phyloP scores from a whole-genome alignment of 2,113 vertebrate species.

The Rhinolophus sinicus region DNA sequence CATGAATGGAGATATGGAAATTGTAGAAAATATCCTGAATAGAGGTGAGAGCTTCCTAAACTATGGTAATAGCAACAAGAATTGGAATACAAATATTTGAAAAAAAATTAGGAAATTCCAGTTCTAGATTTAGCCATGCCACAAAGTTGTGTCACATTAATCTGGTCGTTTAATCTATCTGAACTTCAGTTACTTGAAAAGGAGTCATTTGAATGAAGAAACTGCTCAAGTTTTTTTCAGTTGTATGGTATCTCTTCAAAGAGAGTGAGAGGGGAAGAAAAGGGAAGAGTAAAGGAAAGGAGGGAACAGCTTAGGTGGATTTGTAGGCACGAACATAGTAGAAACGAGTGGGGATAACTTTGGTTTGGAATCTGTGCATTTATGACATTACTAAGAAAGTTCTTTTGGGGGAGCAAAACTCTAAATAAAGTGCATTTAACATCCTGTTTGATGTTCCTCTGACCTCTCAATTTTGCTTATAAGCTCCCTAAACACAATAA shows the following conservation, averaged over 20 bases:
- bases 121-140: not conserved
- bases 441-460: not conserved
- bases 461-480: not conserved
- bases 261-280: not conserved
- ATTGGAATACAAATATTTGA: not conserved
- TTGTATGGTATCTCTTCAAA: not conserved
- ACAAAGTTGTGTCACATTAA: not conserved
- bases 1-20: not conserved
- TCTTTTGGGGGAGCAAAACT: not conserved
- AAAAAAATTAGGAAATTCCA: not conserved
- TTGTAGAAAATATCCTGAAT: not conserved
- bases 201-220: not conserved
- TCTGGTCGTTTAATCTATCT: not conserved
- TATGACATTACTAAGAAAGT: not conserved
- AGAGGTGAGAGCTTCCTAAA: not conserved
- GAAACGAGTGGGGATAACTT: not conserved
- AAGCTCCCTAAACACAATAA: conserved; percentile 27
- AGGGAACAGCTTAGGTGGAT: not conserved
- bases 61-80: not conserved
- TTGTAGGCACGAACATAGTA: not conserved
- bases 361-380: not conserved
- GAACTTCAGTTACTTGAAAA: not conserved
- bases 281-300: accelerated
- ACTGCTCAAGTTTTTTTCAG: not conserved
- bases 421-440: not conserved